phyloP scores from a whole-genome alignment of 2,797 vertebrate genomes.

The Microchirus variegatus region DNA sequence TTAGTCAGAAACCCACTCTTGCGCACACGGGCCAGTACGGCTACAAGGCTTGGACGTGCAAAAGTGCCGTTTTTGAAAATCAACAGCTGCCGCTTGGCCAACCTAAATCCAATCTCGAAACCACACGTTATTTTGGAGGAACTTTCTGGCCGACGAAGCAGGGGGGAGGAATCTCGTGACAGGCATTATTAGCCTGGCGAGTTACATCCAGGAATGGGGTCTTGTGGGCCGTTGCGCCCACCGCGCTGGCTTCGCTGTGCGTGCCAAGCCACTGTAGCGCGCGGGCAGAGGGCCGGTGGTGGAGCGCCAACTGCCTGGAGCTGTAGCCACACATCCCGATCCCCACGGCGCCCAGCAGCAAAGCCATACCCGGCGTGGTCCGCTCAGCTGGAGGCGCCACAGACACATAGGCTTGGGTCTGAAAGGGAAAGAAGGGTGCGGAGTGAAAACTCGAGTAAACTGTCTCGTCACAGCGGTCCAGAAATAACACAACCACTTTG shows the following conservation, averaged over 20 bases:
- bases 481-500: neutral
- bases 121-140: constrained; percentile 27
- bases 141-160: constrained; percentile 68
- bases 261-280: constrained; percentile 72
- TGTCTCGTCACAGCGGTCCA: constrained; percentile 3
- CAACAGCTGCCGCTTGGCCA: constrained; percentile 19
- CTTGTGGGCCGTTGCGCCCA: constrained; percentile 32
- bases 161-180: constrained; percentile 57
- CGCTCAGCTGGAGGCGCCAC: constrained; percentile 52
- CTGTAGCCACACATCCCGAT: constrained; percentile 81
- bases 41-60: constrained; percentile 59
- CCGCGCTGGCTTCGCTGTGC: constrained; percentile 52
- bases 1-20: constrained; percentile 42
- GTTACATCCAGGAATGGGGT: constrained; percentile 47
- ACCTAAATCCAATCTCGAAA: constrained; percentile 6
- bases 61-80: constrained; percentile 26
- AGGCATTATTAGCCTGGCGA: constrained; percentile 25
- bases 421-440: constrained; percentile 17
- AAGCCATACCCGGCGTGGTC: constrained; percentile 64
- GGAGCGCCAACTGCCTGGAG: constrained; percentile 76
- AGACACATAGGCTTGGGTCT: constrained; percentile 71
- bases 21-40: constrained; percentile 73
- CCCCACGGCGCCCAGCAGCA: constrained; percentile 77
- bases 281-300: constrained; percentile 75
- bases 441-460: constrained; percentile 4